phyloP scores from a whole-genome alignment of 2,113 vertebrate species.

The Abramis brama region DNA sequence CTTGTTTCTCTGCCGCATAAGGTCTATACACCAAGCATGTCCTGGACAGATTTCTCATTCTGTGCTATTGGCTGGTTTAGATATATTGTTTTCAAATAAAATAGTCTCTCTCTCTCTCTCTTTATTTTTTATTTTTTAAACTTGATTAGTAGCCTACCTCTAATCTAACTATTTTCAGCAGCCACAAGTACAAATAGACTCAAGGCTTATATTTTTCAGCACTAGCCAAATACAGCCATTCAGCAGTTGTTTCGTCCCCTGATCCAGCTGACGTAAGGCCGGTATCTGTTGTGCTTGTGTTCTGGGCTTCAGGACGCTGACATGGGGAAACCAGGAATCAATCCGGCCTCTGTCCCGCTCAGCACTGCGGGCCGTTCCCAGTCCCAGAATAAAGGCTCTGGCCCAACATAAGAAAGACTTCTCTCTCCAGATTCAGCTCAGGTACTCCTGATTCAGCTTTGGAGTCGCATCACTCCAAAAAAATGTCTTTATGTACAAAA shows the following conservation, averaged over 20 bases:
- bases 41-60: not conserved
- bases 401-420: slow-evolving; percentile 69
- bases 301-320: slow-evolving; percentile 57
- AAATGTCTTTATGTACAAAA: too few relatives aligned
- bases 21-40: too few relatives aligned
- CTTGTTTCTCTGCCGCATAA: too few relatives aligned
- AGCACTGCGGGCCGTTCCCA: slow-evolving; percentile 63
- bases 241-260: not conserved
- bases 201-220: not conserved
- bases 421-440: slow-evolving; percentile 44
- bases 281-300: not conserved
- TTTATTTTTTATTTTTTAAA: not conserved
- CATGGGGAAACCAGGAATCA: slow-evolving; percentile 71
- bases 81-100: not conserved
- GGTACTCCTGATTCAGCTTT: not conserved
- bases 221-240: not conserved
- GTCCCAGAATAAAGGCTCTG: slow-evolving; percentile 67
- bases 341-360: slow-evolving; percentile 63
- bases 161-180: not conserved
- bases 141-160: not conserved
- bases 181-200: not conserved
- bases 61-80: not conserved
- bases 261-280: not conserved
- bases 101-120: not conserved
- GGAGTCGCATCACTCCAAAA: too few relatives aligned